Conservation (phyloP, 1,140 invertebrate genomes). For the Laupala kohalensis region DNA sequence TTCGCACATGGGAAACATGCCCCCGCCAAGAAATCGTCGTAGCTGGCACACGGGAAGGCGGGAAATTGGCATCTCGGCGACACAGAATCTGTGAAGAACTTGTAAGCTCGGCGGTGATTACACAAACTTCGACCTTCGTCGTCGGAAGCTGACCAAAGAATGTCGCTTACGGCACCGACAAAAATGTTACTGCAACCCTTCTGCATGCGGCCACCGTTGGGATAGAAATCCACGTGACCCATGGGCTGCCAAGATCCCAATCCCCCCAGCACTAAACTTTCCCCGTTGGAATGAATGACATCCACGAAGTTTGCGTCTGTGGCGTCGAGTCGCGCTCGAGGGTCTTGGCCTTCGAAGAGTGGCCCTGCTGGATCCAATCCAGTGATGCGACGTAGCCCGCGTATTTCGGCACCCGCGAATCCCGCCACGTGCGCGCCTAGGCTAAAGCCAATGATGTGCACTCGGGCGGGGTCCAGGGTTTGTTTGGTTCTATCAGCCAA, state of each 20-base stretch:
- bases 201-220: constrained; percentile 80
- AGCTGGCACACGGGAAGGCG: constrained; percentile 72
- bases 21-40: constrained; percentile 69
- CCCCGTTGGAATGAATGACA: constrained; percentile 88
- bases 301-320: constrained; percentile 84
- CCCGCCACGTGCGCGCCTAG: constrained; percentile 67
- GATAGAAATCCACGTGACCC: constrained; percentile 86
- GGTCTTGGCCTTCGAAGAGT: constrained; percentile 74
- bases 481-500: constrained; percentile 34
- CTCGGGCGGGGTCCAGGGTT: constrained; percentile 41
- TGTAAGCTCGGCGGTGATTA: constrained; percentile 83
- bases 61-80: constrained; percentile 78
- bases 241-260: constrained; percentile 73
- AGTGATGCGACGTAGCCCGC: constrained; percentile 73
- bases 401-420: constrained; percentile 75
- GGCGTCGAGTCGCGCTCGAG: constrained; percentile 63
- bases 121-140: constrained; percentile 76
- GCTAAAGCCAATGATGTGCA: constrained; percentile 81
- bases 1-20: constrained; percentile 54
- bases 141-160: constrained; percentile 70
- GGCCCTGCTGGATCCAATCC: constrained; percentile 83
- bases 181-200: constrained; percentile 73
- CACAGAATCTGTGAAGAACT: constrained; percentile 88
- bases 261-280: constrained; percentile 71
- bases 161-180: constrained; percentile 78